phyloP scores from a whole-genome alignment of 2,113 vertebrate genomes.

The Brachyhypopomus occidentalis region DNA sequence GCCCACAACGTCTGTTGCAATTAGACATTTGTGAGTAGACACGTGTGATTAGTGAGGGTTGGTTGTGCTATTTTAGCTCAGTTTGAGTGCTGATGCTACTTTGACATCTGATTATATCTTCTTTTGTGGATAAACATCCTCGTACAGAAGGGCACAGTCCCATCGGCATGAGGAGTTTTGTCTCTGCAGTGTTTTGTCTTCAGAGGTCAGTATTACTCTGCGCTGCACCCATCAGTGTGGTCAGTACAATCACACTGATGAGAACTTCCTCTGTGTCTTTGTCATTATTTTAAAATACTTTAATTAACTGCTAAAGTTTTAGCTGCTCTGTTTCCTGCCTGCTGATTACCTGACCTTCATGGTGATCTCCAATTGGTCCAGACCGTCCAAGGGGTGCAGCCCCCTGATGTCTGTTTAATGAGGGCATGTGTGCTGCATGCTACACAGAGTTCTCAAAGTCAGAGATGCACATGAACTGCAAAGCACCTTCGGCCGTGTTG shows the following conservation, averaged over 20 bases:
- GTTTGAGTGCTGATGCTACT: not conserved
- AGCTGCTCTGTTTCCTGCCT: not conserved
- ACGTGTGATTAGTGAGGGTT: constrained; percentile 24
- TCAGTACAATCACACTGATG: not conserved
- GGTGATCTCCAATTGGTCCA: constrained; percentile 10
- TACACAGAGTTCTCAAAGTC: constrained; percentile 57
- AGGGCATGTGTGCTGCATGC: not conserved
- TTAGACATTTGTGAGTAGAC: not conserved
- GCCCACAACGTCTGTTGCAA: no score
- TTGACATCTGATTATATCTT: not conserved
- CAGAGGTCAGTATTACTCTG: not conserved
- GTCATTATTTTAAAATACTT: not conserved
- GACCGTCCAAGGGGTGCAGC: not conserved
- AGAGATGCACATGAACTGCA: constrained; percentile 43
- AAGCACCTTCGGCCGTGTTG: constrained; percentile 41
- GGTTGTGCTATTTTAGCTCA: not conserved
- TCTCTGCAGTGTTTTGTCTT: not conserved
- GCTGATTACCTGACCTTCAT: constrained; percentile 46
- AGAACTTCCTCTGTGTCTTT: not conserved
- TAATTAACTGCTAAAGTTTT: not conserved
- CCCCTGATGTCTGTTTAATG: constrained; percentile 7
- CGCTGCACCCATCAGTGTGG: not conserved
- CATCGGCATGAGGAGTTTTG: no score
- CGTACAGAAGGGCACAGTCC: no score
- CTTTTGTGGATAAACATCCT: not conserved